Conservation (phyloP, 2,113 vertebrate species). For the Rutilus rutilus region DNA sequence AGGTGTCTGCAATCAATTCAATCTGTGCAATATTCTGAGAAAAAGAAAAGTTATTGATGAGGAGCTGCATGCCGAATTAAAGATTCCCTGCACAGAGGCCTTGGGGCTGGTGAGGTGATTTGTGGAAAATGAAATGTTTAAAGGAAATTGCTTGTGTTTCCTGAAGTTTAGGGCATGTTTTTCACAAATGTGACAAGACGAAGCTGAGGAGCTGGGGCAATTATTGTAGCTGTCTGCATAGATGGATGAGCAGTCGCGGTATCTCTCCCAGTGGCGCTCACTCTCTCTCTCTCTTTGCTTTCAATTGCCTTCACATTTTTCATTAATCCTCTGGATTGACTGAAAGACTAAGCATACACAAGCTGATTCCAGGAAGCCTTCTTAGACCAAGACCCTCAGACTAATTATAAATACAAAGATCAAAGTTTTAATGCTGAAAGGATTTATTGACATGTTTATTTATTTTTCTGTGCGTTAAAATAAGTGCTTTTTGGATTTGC, state of each 20-base stretch:
- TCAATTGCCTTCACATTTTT: constrained; percentile 9
- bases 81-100: constrained; percentile 4
- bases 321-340: constrained; percentile 41
- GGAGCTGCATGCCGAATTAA: not conserved
- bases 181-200: constrained; percentile 40
- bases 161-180: constrained; percentile 32
- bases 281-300: constrained; percentile 1
- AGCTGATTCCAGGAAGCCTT: not conserved
- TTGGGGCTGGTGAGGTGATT: constrained; percentile 26
- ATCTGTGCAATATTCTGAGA: constrained; percentile 39
- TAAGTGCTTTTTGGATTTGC: not conserved
- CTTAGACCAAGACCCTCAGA: not conserved
- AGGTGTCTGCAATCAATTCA: constrained; percentile 25
- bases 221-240: constrained; percentile 51
- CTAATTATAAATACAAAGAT: not conserved
- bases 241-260: constrained; percentile 38
- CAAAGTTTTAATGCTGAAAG: not conserved
- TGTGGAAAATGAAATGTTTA: constrained; percentile 44
- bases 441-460: constrained; percentile 12
- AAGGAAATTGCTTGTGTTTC: constrained; percentile 48
- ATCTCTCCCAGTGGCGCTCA: constrained; percentile 15
- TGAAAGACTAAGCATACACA: constrained; percentile 10
- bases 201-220: constrained; percentile 34
- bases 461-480: not conserved
- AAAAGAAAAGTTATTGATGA: constrained; percentile 42